Percentiles rank a stretch among this genome's conserved stretches.
Conservation (phyloP, 2,113 vertebrate species). For the Hiodon tergisus region DNA sequence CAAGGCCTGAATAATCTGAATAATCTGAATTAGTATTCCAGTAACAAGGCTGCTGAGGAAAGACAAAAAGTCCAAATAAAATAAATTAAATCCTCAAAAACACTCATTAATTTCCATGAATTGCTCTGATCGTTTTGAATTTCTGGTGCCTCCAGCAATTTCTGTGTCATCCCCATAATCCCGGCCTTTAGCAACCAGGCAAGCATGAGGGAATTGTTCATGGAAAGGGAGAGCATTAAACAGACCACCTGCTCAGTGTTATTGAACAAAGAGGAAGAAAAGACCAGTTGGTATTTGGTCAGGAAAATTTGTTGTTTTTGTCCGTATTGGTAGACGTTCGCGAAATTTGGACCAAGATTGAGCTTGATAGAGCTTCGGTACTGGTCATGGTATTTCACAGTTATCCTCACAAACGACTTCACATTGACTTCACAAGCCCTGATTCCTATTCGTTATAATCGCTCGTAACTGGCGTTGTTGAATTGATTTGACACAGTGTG, state of each 20-base stretch:
- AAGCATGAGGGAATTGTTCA: neutral
- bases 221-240: conserved; percentile 9
- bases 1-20: too few species aligned
- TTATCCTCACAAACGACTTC: too few species aligned
- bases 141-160: neutral
- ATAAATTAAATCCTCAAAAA: neutral
- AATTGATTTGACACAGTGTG: too few species aligned
- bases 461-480: too few species aligned
- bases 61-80: neutral
- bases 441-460: too few species aligned
- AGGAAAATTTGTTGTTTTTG: too few species aligned
- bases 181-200: neutral
- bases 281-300: too few species aligned
- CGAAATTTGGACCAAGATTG: too few species aligned
- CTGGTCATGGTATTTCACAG: too few species aligned
- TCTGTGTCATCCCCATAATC: conserved; percentile 15
- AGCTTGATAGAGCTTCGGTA: too few species aligned
- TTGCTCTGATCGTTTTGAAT: conserved; percentile 6
- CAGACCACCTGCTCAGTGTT: neutral
- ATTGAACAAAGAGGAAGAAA: neutral
- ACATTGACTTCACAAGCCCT: too few species aligned
- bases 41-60: neutral
- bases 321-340: too few species aligned
- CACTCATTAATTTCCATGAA: conserved; percentile 8
- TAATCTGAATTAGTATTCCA: neutral